phyloP scores from a whole-genome alignment of 1,140 invertebrate genomes.

The Trichonephila inaurata region DNA sequence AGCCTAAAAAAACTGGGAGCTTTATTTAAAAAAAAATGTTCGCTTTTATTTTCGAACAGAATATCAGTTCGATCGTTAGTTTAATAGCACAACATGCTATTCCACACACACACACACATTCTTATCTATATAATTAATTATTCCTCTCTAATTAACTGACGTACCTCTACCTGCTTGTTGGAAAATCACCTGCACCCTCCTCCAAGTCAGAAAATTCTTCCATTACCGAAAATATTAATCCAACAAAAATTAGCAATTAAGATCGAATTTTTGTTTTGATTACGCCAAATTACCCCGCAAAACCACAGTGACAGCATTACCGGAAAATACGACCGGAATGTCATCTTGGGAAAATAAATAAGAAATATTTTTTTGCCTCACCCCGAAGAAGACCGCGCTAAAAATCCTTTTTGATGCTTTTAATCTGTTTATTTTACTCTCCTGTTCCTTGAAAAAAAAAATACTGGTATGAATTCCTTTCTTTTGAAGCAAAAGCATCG shows the following conservation, averaged over 20 bases:
- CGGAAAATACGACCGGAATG: neutral
- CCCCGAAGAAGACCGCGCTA: too few species aligned
- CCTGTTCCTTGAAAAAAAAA: neutral
- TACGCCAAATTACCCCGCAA: neutral
- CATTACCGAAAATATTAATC: neutral
- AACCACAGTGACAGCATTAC: neutral
- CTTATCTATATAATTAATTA: too few species aligned
- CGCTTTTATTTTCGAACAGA: too few species aligned
- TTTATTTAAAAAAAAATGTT: too few species aligned
- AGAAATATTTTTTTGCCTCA: neutral
- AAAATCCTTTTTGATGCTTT: neutral
- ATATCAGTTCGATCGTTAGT: too few species aligned
- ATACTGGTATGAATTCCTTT: neutral
- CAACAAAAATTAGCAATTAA: slow-evolving; percentile 2
- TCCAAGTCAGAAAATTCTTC: neutral
- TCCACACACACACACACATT: too few species aligned
- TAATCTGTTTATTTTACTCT: neutral
- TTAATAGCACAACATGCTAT: too few species aligned
- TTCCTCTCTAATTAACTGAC: too few species aligned
- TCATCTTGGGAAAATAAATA: neutral
- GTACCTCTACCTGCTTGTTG: too few species aligned
- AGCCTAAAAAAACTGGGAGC: too few species aligned
- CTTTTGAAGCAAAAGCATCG: neutral
- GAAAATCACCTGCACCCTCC: neutral
- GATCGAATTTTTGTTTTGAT: neutral